Base-by-base conservation (phyloP, 1,140 invertebrate genomes). In the Eufriesea mexicana region DNA sequence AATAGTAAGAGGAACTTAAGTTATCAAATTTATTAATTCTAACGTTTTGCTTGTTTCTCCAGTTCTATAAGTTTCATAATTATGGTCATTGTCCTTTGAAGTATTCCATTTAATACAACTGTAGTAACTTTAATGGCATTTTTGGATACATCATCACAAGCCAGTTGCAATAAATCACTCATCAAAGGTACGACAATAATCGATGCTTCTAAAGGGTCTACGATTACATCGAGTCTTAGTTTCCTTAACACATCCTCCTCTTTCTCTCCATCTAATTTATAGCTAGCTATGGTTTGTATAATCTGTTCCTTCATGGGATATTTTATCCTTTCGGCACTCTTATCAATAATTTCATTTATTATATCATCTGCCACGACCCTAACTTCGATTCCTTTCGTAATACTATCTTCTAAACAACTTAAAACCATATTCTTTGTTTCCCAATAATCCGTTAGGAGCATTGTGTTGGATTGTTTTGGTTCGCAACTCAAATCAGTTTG, bases 401-500 rank as follows among this genome's bases (percentile, higher is more conserved):
- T 16, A 59, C 82, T 83, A 14, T 89, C 55, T 0, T 89, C 74
- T 9, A 90, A 42, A 16, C 9, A 72, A 49, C 73, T 66, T 8
- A n/a, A 47, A 10, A 85, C 14, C 23, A 84, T 85, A 8, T 74
- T 62, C 18, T 85, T 91, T 12, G 42, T 76, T 23, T 83, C 68
- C 1, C 49, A 35, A 67, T 90, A 89, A 12, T 87, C 75, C 6
- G 68, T 35, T 9, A 91, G 25, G 7, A 91, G 77, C 59, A 77
- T 83, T 0, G 87, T 84, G 42, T 85, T 90, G 0, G 90, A 90
- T 8, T 77, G 16, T 61, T 83, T 89, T 5, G 90, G 85, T 59
- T 86, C 71, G 64, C 90, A 90, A 18, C 83, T 86, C 28, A 91
- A 14, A 14, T 55, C 71, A 0, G 90, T 91, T 68, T 91, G 90